These are phyloP conservation scores for Cenopis cana DNA, from an alignment of 2,888 invertebrate species.

Conservation along the genomic window DNA sequence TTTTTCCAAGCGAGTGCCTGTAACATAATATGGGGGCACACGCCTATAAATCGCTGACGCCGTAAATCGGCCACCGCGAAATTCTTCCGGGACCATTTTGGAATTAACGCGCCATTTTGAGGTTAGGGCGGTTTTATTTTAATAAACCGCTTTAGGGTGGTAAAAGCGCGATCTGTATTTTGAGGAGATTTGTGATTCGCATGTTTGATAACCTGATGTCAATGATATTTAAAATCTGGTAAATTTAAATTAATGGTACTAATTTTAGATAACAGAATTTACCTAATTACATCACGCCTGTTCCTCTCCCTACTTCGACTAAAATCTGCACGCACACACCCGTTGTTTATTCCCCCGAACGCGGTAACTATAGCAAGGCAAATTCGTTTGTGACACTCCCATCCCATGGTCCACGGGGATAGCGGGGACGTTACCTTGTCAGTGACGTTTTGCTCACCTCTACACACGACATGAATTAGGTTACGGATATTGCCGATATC, in stretches of 20 bases:
- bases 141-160: constrained; percentile 6
- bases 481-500: too few relatives aligned
- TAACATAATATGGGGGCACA: constrained; percentile 32
- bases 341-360: too few relatives aligned
- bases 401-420: too few relatives aligned
- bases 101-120: constrained; percentile 37
- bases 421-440: too few relatives aligned
- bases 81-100: constrained; percentile 40
- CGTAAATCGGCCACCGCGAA: constrained; percentile 49
- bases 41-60: constrained; percentile 50
- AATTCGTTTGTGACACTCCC: too few relatives aligned
- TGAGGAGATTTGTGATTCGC: constrained; percentile 4
- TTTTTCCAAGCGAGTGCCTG: constrained; percentile 37
- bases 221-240: background rate
- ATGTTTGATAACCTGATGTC: background rate
- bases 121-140: constrained; percentile 27
- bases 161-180: constrained; percentile 8
- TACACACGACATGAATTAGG: too few relatives aligned
- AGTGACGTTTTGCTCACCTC: too few relatives aligned
- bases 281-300: background rate
- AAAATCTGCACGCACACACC: too few relatives aligned
- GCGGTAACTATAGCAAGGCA: too few relatives aligned
- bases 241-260: too few relatives aligned
- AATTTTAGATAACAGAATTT: too few relatives aligned
- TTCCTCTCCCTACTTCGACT: too few relatives aligned